Conservation (phyloP, 2,888 invertebrate species). For the Sphaerophoria rueppellii region DNA sequence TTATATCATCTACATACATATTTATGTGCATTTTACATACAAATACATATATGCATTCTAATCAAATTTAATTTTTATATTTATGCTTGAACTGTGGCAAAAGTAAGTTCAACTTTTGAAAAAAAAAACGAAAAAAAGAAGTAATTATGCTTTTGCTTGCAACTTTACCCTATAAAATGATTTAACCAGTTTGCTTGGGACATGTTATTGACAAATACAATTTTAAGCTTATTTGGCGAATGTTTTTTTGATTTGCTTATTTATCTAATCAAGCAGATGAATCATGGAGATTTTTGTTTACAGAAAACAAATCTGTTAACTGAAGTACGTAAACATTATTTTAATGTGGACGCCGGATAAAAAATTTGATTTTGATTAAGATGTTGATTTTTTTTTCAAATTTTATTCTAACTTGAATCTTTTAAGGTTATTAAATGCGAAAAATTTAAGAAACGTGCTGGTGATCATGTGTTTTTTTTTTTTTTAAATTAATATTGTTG, state of each 20-base stretch:
- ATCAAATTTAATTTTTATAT: no score
- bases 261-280: constrained; percentile 33
- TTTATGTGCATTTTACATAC: no score
- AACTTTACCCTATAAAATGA: not conserved
- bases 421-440: not conserved
- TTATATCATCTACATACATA: no score
- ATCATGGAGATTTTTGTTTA: constrained; percentile 21
- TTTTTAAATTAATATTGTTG: not conserved
- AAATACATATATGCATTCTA: no score
- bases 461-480: not conserved
- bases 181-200: not conserved
- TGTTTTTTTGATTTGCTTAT: not conserved
- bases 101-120: no score
- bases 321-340: not conserved
- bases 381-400: constrained; percentile 4
- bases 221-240: not conserved
- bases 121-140: no score
- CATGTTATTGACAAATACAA: constrained; percentile 9
- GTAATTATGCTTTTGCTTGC: not conserved
- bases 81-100: no score
- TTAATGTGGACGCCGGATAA: not conserved
- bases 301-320: not conserved
- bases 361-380: constrained; percentile 22
- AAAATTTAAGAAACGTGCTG: not conserved
- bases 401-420: constrained; percentile 9